Base-by-base conservation (phyloP, 2,888 invertebrate genomes). In the Branchellion lobata region DNA sequence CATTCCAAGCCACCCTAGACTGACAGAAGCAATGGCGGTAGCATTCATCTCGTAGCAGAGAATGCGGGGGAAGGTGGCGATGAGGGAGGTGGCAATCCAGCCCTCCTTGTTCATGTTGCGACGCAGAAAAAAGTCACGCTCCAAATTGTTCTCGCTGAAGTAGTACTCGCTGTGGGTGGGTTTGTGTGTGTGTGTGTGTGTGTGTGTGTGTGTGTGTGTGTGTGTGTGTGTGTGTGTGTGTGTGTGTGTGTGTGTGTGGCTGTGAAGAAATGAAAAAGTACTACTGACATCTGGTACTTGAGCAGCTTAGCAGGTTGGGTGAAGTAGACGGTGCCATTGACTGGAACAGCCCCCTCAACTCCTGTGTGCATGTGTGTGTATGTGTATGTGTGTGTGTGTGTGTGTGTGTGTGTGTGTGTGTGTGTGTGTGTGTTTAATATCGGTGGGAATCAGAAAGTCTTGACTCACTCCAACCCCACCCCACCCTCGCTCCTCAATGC, bases 81-180 rank as follows among this genome's bases (percentile, higher is more conserved):
- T 95, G 82, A 98, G 89, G 81, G 93, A 92, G 72, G 99, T 92
- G 0, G 96, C 95, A 82, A 98, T 91, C 86, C 92, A 98, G 79
- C 99, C 99, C 85, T 95, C 93, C 1, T 91, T 88, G 84, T 95
- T 94, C 99, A 99, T 99, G 91, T 96, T 96, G 84, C 96, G 92
- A 47, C 98, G 92, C 83, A 99, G 90, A 90, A 95, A 99, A 90
- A 97, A 95, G 87, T 99, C 99, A 84, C 94, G 92, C 84, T 93
- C 92, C 80, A 99, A 90, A 89, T 99, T 99, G 86, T 96, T 96
- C 83, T 93, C 93, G 85, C 96, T 96, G 90, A 99, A 98, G 91
- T 99, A 99, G 89, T 99, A 99, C 89, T 99, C 98, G 87, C 97
- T 98, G 90, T 57, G 91, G 89, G 81, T 82, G n/a, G 65, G 40